Percentiles rank a stretch among this genome's conserved stretches.
Evolutionary conservation across 92 coral and sea anemone species (phyloP).

Genomic region (Zoanthus sansibaricus): DNA sequence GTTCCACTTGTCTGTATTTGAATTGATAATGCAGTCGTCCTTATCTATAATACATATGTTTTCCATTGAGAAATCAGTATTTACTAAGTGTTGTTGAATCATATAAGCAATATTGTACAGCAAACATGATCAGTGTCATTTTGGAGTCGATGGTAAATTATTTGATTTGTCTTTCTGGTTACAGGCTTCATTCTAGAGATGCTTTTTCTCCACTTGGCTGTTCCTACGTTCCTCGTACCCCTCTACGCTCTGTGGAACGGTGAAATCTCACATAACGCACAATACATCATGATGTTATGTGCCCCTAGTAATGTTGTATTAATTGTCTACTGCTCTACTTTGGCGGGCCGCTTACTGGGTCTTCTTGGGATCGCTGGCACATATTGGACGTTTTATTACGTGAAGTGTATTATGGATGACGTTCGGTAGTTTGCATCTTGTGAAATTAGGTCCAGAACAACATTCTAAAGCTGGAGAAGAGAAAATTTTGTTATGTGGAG

Average conservation of each 20-base stretch:
- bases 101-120: too few relatives aligned
- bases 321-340: conserved; percentile 78
- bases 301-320: conserved; percentile 84
- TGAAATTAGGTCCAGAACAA: neutral
- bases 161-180: neutral
- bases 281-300: conserved; percentile 69
- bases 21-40: too few relatives aligned
- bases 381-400: conserved; percentile 79
- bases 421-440: neutral
- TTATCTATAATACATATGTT: too few relatives aligned
- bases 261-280: conserved; percentile 71
- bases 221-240: conserved; percentile 70
- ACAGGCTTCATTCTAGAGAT: conserved; percentile 80
- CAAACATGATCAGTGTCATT: too few relatives aligned
- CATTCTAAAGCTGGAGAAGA: neutral
- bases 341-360: conserved; percentile 80
- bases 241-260: conserved; percentile 74
- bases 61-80: too few relatives aligned
- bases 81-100: too few relatives aligned
- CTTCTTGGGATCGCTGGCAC: conserved; percentile 68
- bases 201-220: conserved; percentile 63
- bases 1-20: too few relatives aligned
- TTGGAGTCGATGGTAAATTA: neutral
- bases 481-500: neutral
- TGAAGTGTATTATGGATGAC: conserved; percentile 27